These are phyloP conservation scores for Petrocephalus sullivani DNA, from an alignment of 2,797 vertebrate species.

Conservation along the genomic window DNA sequence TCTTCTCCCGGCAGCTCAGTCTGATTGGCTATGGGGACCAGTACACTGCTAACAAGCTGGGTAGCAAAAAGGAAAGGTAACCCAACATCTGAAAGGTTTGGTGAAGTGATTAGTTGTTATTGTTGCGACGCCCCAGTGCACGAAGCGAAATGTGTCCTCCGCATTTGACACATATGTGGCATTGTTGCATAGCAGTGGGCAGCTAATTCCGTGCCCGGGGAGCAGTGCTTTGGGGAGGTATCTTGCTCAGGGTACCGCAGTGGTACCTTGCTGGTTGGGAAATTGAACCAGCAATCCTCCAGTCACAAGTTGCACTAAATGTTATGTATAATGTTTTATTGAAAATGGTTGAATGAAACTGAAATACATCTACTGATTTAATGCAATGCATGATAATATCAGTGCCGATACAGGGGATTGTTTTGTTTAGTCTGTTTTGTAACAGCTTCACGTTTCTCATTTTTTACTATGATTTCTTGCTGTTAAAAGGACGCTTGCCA, in stretches of 20 bases:
- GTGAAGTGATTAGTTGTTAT: too few species aligned
- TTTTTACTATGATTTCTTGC: not conserved
- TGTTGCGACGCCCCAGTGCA: too few species aligned
- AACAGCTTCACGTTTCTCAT: not conserved
- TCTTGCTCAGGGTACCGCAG: too few species aligned
- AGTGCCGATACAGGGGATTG: not conserved
- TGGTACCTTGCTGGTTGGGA: too few species aligned
- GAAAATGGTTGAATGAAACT: not conserved
- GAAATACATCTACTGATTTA: not conserved
- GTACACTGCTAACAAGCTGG: slow-evolving; percentile 82
- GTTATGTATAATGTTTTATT: not conserved
- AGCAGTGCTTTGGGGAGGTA: too few species aligned
- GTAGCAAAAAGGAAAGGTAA: slow-evolving; percentile 87
- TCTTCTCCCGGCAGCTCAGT: slow-evolving; percentile 85
- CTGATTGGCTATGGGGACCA: slow-evolving; percentile 86
- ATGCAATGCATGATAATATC: not conserved
- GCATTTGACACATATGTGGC: too few species aligned
- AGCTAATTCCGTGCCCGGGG: too few species aligned
- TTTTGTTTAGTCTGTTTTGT: not conserved
- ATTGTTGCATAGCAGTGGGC: too few species aligned
- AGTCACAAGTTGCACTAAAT: not conserved
- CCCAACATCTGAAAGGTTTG: not conserved
- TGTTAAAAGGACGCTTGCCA: slow-evolving; percentile 75
- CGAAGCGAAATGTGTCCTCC: not conserved
- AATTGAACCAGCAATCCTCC: too few species aligned